A percentile compares a stretch with the other conserved stretches of the same genome.
Evolutionary conservation across 2,113 vertebrate species (phyloP).

Genomic region (Noctilio leporinus): DNA sequence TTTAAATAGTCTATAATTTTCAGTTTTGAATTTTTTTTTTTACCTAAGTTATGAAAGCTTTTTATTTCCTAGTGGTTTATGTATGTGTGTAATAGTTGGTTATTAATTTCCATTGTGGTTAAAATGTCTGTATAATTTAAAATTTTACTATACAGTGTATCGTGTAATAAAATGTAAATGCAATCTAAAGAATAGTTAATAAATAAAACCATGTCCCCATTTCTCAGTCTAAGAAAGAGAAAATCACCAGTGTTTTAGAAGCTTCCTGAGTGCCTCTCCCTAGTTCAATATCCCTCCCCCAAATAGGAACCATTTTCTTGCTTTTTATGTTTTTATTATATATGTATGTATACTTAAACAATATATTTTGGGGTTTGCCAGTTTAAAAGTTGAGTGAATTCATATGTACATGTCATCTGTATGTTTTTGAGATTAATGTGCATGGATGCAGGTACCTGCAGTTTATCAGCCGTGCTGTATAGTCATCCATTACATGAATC

Average conservation of each 20-base stretch:
- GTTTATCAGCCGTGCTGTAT: not conserved
- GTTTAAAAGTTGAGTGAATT: slow-evolving; percentile 22
- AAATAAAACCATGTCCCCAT: not conserved
- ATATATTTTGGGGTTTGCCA: not conserved
- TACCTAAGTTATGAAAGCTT: not conserved
- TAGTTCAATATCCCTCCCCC: not conserved
- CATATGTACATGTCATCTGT: not conserved
- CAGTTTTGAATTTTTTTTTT: not conserved
- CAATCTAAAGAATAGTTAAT: not conserved
- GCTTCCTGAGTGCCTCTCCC: not conserved
- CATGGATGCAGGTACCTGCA: not conserved
- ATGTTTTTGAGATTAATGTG: not conserved
- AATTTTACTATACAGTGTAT: not conserved
- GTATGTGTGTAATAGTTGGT: not conserved
- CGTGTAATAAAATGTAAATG: not conserved
- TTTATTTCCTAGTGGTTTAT: not conserved
- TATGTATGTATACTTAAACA: not conserved
- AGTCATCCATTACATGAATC: not conserved
- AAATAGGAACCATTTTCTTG: not conserved
- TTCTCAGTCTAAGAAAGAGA: not conserved
- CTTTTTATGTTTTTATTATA: not conserved
- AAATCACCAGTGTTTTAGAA: not conserved
- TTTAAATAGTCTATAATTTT: not conserved
- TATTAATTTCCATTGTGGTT: not conserved
- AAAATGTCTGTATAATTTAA: not conserved